These are phyloP conservation scores for Pangasius sanitwongsei DNA, from an alignment of 2,797 vertebrate genomes.

Conservation along the genomic window DNA sequence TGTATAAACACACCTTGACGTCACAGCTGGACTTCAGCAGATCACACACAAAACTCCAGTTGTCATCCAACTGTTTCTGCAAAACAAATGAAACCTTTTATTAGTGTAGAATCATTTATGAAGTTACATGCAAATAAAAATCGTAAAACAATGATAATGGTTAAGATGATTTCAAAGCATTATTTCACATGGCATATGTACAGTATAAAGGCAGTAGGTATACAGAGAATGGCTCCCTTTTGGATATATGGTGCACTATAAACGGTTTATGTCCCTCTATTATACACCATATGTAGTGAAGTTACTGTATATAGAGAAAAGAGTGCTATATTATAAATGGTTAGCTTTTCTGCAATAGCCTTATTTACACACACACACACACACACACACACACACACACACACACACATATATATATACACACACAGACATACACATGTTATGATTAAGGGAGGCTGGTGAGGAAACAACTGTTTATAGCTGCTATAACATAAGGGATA, in stretches of 20 bases:
- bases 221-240: neutral
- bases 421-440: too few relatives aligned
- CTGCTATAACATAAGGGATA: neutral
- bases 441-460: too few relatives aligned
- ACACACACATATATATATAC: too few relatives aligned
- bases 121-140: neutral
- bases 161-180: neutral
- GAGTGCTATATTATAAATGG: neutral
- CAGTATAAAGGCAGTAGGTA: neutral
- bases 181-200: neutral
- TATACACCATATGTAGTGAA: neutral
- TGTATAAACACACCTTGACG: slow-evolving; percentile 77
- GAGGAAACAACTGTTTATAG: neutral
- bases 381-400: too few relatives aligned
- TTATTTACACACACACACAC: neutral
- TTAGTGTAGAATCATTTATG: neutral
- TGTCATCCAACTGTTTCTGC: slow-evolving; percentile 83
- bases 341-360: neutral
- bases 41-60: slow-evolving; percentile 89
- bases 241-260: neutral
- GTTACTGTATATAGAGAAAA: neutral
- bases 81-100: slow-evolving; percentile 22
- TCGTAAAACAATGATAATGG: neutral
- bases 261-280: neutral
- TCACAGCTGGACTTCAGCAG: slow-evolving; percentile 84